These are phyloP conservation scores for Dicroscelio sp. DNA, from an alignment of 2,888 invertebrate species.

Conservation along the genomic window DNA sequence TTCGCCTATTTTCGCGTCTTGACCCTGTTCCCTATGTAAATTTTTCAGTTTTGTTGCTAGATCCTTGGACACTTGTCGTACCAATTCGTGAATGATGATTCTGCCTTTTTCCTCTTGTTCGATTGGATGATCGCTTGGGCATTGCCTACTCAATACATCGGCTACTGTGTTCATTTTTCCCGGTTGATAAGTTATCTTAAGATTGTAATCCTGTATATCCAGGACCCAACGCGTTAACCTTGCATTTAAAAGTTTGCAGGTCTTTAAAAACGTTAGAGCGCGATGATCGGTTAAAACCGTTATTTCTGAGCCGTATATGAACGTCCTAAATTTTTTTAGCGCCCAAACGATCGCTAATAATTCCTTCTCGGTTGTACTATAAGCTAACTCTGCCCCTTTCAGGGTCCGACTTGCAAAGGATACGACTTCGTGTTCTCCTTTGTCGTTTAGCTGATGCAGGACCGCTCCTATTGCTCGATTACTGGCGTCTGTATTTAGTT, in stretches of 20 bases:
- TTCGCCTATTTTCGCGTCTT: too few species aligned
- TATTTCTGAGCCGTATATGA: conserved; percentile 79
- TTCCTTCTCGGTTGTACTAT: conserved; percentile 86
- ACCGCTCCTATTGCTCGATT: conserved; percentile 54
- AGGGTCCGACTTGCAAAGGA: conserved; percentile 82
- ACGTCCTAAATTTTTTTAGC: conserved; percentile 84
- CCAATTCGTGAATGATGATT: background rate
- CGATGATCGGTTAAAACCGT: conserved; percentile 85
- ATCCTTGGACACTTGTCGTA: background rate
- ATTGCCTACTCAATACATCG: conserved; percentile 82
- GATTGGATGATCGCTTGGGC: background rate
- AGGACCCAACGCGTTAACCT: conserved; percentile 38
- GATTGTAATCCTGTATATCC: conserved; percentile 3
- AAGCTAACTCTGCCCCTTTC: too few species aligned
- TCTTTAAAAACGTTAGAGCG: conserved; percentile 83
- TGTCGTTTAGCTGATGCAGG: conserved; percentile 41
- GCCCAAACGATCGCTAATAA: conserved; percentile 83
- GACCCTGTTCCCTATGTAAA: background rate
- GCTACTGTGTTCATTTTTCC: conserved; percentile 84
- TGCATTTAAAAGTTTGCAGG: conserved; percentile 77
- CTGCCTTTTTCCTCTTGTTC: too few species aligned
- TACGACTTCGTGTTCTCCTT: conserved; percentile 59
- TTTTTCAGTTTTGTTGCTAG: background rate
- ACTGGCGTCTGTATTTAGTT: too few species aligned
- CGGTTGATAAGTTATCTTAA: background rate